phyloP scores from a whole-genome alignment of 2,888 invertebrate species.

The Lasioglossum leucozonium region DNA sequence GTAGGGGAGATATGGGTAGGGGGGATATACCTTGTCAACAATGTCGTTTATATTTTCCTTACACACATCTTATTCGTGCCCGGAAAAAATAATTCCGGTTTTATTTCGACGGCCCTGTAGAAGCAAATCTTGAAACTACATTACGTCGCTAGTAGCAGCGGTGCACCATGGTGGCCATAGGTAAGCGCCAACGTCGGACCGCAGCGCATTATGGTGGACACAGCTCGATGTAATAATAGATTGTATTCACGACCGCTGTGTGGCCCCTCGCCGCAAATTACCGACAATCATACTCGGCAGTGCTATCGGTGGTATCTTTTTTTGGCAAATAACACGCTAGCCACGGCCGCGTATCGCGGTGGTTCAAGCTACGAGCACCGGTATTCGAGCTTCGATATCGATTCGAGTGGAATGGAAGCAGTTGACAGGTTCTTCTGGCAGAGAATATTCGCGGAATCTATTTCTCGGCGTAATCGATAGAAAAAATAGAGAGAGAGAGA shows the following conservation, averaged over 20 bases:
- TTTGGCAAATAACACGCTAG: constrained; percentile 76
- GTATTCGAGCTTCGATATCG: background rate
- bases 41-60: too few species aligned
- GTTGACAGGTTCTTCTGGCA: background rate
- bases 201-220: constrained; percentile 62
- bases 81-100: too few species aligned
- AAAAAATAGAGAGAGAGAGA: background rate
- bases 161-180: constrained; percentile 27
- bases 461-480: background rate
- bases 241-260: constrained; percentile 71
- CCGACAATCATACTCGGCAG: constrained; percentile 70
- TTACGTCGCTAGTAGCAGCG: background rate
- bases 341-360: constrained; percentile 29
- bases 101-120: background rate
- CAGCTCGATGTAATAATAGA: constrained; percentile 77
- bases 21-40: too few species aligned
- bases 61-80: too few species aligned
- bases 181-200: constrained; percentile 17
- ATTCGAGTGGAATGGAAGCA: background rate
- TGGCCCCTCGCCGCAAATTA: constrained; percentile 72
- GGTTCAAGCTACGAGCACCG: background rate
- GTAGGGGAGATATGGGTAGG: too few species aligned
- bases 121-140: background rate
- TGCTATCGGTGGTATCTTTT: constrained; percentile 72
- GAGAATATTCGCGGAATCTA: background rate